Percentiles rank a stretch among this genome's conserved stretches.
Conservation (phyloP, 2,888 invertebrate genomes). For the Anoncus sp. region DNA sequence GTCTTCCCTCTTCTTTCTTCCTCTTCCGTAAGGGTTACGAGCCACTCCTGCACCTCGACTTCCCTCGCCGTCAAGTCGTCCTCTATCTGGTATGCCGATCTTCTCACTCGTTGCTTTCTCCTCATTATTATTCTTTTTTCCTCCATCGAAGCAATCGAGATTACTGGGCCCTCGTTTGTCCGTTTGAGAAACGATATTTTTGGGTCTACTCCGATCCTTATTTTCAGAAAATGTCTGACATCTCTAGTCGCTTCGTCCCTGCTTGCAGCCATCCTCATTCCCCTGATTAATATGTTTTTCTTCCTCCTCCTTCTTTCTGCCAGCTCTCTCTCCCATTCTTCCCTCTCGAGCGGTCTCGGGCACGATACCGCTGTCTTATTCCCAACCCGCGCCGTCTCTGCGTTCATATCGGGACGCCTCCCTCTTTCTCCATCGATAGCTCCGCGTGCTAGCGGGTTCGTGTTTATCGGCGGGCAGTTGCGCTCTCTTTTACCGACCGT, state of each 20-base stretch:
- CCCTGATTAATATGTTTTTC: constrained; percentile 18
- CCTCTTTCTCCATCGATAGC: no score
- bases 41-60: constrained; percentile 15
- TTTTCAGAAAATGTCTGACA: not conserved
- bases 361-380: not conserved
- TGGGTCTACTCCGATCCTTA: not conserved
- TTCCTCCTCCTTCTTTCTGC: constrained; percentile 8
- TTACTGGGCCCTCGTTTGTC: not conserved
- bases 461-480: no score
- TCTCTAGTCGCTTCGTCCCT: not conserved
- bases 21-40: not conserved
- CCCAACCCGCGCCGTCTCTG: no score
- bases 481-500: no score
- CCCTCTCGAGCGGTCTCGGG: constrained; percentile 9
- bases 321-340: constrained; percentile 19
- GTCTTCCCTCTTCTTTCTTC: not conserved
- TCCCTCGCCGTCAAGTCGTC: constrained; percentile 38
- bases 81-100: not conserved
- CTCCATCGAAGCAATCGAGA: constrained; percentile 4
- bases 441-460: no score
- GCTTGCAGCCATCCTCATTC: not conserved
- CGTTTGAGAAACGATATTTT: not conserved
- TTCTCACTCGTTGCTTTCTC: not conserved
- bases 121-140: constrained; percentile 3
- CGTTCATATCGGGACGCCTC: no score